A percentile compares a stretch with the other conserved stretches of the same genome.
These are phyloP conservation scores for Cygnus olor DNA, from an alignment of 2,797 vertebrate genomes.

Conservation along the genomic window DNA sequence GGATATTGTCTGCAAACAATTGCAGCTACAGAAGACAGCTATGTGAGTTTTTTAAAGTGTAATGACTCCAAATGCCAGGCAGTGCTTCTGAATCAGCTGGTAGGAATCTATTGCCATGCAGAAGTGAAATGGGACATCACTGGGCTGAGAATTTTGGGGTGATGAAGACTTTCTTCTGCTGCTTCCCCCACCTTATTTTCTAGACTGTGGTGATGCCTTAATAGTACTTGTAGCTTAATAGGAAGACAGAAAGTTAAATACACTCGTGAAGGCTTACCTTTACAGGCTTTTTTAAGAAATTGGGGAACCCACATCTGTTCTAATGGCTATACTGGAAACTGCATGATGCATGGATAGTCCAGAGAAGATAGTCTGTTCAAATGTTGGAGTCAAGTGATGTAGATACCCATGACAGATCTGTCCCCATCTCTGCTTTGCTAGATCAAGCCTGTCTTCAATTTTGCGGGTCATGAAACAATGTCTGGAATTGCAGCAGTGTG, in stretches of 20 bases:
- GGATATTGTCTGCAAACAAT: neutral
- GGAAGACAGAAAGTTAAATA: neutral
- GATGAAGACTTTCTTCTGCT: neutral
- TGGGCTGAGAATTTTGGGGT: neutral
- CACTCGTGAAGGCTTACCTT: neutral
- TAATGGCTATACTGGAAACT: neutral
- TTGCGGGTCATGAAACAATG: neutral
- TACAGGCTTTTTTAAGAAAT: too few species aligned
- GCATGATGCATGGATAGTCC: neutral
- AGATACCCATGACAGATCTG: accelerated
- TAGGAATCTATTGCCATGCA: neutral
- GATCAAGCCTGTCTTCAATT: neutral
- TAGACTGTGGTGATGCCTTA: neutral
- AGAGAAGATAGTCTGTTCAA: neutral
- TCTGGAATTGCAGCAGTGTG: neutral
- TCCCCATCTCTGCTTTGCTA: neutral
- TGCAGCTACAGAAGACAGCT: neutral
- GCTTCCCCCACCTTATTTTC: neutral
- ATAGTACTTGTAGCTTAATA: neutral
- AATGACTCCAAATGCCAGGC: neutral
- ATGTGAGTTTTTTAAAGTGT: neutral
- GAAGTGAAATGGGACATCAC: neutral
- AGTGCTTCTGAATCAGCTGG: neutral
- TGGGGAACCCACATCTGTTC: neutral
- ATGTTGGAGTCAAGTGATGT: neutral